Base-by-base conservation (phyloP, 2,113 vertebrate genomes). In the Steatornis caripensis region DNA sequence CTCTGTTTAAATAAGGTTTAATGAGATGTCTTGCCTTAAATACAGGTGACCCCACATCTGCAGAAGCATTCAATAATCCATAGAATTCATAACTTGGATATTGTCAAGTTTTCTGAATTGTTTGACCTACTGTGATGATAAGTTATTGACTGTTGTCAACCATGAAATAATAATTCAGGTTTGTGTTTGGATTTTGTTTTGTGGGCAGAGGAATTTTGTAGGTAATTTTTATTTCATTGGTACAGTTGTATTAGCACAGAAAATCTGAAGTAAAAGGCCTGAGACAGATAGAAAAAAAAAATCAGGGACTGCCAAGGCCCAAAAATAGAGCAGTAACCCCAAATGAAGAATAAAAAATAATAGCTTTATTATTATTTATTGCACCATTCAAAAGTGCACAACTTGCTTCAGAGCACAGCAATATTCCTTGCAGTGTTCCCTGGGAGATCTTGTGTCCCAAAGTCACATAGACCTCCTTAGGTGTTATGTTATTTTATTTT, bases 321-420 rank as follows among this genome's bases (percentile, higher is more conserved):
- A 51, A 58, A 95, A 84, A 46, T 13, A 76, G 57, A 90, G 62
- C 66, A 93, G 37, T 57, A 90, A 78, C 22, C 61, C 78, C 34
- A 78, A 93, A 95, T 89, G 68, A 84, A 92, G 39, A 84, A 92
- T 90, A 84, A 92, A 93, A 93, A 90, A 29, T 46, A 81, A 75
- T 71, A 60, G 27, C 43, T 94, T 78, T 87, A 48, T 92, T 96
- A 57, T 84, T 92, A 93, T 93, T 92, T 96, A 88, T 81, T 86
- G 13, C 48, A 78, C 71, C 27, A 37, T 81, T 96, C 60, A 68
- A 29, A 90, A 92, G 64, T 66, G 21, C 48, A 21, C 36, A 81
- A 2, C 60, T 81, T 93, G 55, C 43, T 77, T 90, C 55, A 71
- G 60, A 78, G 64, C 76, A 78, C 43, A 84, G 27, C 71, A 77